These are phyloP conservation scores for Cassiopea xamachana DNA, from an alignment of 30 jellyfish, hydroid and myxozoan species.

Conservation along the genomic window DNA sequence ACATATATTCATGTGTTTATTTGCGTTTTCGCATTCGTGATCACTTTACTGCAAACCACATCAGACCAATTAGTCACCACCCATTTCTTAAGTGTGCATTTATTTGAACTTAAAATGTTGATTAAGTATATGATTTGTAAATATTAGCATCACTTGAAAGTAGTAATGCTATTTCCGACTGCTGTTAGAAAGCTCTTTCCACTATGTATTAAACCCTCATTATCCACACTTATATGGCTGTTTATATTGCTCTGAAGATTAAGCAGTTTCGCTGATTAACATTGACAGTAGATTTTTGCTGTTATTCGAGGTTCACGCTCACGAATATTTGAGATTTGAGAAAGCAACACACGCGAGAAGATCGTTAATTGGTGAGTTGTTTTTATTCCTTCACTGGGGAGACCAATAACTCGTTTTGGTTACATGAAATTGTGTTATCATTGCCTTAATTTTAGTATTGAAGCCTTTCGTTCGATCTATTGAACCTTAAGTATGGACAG, in stretches of 20 bases:
- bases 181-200: background rate
- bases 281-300: background rate
- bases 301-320: too few species aligned
- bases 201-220: background rate
- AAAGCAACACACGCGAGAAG: too few species aligned
- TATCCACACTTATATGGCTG: background rate
- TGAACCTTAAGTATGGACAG: too few species aligned
- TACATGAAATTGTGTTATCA: too few species aligned
- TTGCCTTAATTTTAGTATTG: too few species aligned
- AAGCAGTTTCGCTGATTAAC: background rate
- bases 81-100: slow-evolving; percentile 21
- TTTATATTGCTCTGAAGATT: background rate
- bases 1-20: too few species aligned
- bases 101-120: background rate
- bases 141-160: slow-evolving; percentile 21
- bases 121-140: slow-evolving; percentile 1
- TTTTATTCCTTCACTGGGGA: too few species aligned
- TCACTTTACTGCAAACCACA: background rate
- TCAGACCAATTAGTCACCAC: slow-evolving; percentile 4
- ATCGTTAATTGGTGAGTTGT: too few species aligned
- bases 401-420: too few species aligned
- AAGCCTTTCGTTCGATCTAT: too few species aligned
- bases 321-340: too few species aligned
- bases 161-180: slow-evolving; percentile 22
- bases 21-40: slow-evolving; percentile 1